Evolutionary conservation across 30 jellyfish, hydroid and myxozoan species (phyloP), one percentile per base, ranked within the genome.

Genomic region (Mastigias papua): DNA sequence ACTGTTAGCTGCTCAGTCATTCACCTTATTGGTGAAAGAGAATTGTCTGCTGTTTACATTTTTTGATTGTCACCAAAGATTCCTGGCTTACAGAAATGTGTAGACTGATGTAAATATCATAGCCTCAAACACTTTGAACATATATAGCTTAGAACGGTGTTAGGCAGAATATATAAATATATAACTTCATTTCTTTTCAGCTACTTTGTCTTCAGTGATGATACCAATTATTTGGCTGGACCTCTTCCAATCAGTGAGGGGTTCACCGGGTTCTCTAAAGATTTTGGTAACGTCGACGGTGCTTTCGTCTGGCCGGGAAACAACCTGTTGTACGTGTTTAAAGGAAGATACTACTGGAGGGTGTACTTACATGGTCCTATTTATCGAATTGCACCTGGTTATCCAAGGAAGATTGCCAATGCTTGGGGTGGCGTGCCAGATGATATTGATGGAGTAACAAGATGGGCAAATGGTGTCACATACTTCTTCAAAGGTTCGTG

Each of bases 401-500:
- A 80, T 67, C 89, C 98, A 90, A 61, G 89, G 37, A 67, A 16
- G 27, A 95, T 95, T 28, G 8, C 87, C 4, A 28, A 62, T 10
- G 95, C 89, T 1, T 95, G 99, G 99, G 57, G 25, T 17, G 90
- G 93, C 26, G 83, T 95, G 9, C 99, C 99, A 23, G 67, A 63
- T 58, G 78, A 85, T 48, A 50, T 94, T 25, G 97, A 82, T 85
- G 91, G 95, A 11, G 98, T 79, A 2, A 78, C 87, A 23, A 76
- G 42, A 2, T 94, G 98, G 98, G 65, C 83, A 4, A 89, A 94
- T 51, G 87, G 95, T 20, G 93, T 34, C 32, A 83, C 98, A 6
- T 94, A 89, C 70, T 94, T 94, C 82, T 94, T 94, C 74, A 94
- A 89, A 94, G 98, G 98, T 94, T 54, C 4, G 42, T 23, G 21